Evolutionary conservation across 2,888 invertebrate species (phyloP), one percentile per base, ranked within the genome.

Genomic region (Stenodema calcarata): DNA sequence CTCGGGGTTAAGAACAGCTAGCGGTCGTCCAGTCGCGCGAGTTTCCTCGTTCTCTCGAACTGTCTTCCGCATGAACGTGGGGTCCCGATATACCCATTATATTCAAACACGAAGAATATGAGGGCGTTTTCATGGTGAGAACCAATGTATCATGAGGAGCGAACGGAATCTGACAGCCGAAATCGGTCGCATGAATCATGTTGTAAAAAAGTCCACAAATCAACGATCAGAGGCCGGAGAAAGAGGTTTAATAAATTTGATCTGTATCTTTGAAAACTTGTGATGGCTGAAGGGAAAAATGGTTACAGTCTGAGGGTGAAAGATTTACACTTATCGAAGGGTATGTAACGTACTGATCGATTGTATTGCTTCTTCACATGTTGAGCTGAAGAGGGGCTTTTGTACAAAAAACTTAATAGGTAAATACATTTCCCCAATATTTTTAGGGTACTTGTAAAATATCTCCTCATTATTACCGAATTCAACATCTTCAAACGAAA

Each of bases 101-200:
- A 35, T 70, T 70, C 70, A 14, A n/a, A 27, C 18, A 23, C n/a
- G 70, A 70, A 14, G 70, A 18, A 23, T 18, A 16, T 54, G 54
- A 16, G 3, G 70, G 70, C 28, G 70, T 70, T 70, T 70, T 70
- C 70, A 23, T 70, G 23, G 14, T 14, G 70, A 47, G 47, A 44
- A 44, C 44, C 79, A 44, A 79, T 79, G 23, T 14, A 79, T 79
- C 79, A 79, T 79, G 14, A 23, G 44, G 28, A 7, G 9, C 30
- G 41, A 75, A 78, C 78, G 42, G 78, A 42, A 47, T 47, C 79
- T 79, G 79, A 79, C 79, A 14, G 44, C 18, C 47, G 44, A 23
- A 47, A 44, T 79, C 79, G 44, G 79, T 79, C 47, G 47, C 79
- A 44, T 79, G 18, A 79, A 79, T 79, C 79, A 42, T n/a, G 23